Percentiles rank a stretch among this genome's conserved stretches.
Conservation (phyloP, 2,113 vertebrate species). For the Etia nguti region DNA sequence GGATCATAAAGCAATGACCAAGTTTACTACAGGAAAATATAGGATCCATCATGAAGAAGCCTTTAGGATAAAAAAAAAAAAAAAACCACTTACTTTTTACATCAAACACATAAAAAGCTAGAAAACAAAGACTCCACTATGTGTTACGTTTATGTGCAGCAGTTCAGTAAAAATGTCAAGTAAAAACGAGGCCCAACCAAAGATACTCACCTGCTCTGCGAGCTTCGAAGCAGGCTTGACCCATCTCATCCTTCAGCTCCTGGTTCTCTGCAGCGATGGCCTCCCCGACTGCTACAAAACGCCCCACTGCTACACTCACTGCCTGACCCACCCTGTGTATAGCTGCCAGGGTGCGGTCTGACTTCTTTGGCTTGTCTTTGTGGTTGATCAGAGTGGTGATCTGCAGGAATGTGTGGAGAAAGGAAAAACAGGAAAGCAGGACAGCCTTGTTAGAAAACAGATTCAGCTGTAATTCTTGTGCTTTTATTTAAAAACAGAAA, state of each 20-base stretch:
- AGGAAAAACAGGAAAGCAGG: background rate
- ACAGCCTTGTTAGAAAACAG: background rate
- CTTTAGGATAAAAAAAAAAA: background rate
- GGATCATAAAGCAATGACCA: background rate
- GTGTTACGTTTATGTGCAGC: background rate
- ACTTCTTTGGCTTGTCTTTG: conserved; percentile 95
- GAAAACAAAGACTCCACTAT: background rate
- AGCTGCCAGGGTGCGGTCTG: conserved; percentile 89
- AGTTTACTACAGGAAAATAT: background rate
- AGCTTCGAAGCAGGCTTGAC: conserved; percentile 88
- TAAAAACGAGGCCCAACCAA: background rate
- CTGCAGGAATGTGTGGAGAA: conserved; percentile 66
- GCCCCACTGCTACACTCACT: conserved; percentile 88
- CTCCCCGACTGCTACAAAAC: conserved; percentile 94
- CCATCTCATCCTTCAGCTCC: conserved; percentile 96
- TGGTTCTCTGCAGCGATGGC: conserved; percentile 93
- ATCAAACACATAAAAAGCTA: background rate
- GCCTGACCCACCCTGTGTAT: conserved; percentile 94
- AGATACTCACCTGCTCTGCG: conserved; percentile 82
- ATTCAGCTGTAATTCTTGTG: background rate
- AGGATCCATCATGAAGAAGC: background rate
- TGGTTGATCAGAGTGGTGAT: conserved; percentile 98
- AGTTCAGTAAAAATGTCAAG: background rate
- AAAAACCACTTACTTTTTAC: background rate
- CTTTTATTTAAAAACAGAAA: background rate